These are phyloP conservation scores for Diaprepes abbreviatus DNA, from an alignment of 2,888 invertebrate genomes.

Conservation along the genomic window DNA sequence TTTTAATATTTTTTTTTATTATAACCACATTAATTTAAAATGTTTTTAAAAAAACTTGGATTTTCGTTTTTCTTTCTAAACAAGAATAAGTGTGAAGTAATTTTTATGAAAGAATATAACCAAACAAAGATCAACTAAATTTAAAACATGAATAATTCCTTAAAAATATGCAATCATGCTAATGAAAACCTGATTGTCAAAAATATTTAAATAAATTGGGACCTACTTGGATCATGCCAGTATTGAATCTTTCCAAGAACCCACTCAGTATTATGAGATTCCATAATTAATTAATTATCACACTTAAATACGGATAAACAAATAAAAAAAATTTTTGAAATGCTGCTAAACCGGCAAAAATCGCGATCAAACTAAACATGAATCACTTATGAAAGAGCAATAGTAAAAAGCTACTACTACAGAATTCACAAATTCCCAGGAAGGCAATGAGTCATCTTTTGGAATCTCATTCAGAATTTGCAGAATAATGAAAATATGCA, in stretches of 20 bases:
- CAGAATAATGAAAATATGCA: conserved; percentile 24
- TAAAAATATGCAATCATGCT: neutral
- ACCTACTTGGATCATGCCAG: conserved; percentile 66
- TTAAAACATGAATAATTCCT: too few species aligned
- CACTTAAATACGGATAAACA: conserved; percentile 44
- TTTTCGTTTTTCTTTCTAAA: too few species aligned
- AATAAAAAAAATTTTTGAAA: conserved; percentile 38
- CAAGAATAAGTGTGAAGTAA: too few species aligned
- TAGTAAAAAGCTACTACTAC: conserved; percentile 59
- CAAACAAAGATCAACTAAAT: too few species aligned
- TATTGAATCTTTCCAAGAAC: conserved; percentile 63
- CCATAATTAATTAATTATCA: conserved; percentile 49
- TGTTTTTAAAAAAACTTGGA: too few species aligned
- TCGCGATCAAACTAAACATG: conserved; percentile 57
- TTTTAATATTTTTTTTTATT: too few species aligned
- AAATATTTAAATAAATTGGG: conserved; percentile 15
- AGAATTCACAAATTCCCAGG: conserved; percentile 54
- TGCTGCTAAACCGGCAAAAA: conserved; percentile 53
- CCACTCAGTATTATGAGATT: conserved; percentile 58
- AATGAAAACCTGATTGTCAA: neutral
- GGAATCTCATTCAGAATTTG: conserved; percentile 59
- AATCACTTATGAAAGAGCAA: conserved; percentile 58
- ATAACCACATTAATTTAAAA: too few species aligned
- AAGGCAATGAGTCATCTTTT: conserved; percentile 59
- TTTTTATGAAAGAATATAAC: too few species aligned